phyloP scores from a whole-genome alignment of 2,113 vertebrate genomes.

The Labeo rohita region DNA sequence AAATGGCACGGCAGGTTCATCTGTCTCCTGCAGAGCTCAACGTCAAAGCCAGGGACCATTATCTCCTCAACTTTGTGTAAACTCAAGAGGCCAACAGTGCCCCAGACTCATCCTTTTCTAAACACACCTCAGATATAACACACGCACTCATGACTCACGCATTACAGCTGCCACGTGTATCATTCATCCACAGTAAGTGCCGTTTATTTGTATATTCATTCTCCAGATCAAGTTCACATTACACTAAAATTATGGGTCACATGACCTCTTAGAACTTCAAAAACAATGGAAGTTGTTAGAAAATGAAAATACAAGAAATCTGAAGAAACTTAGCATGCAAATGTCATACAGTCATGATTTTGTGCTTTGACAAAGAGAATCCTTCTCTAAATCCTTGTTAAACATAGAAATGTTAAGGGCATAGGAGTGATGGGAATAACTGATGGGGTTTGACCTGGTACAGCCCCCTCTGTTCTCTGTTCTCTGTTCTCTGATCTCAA shows the following conservation, averaged over 20 bases:
- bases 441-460: constrained; percentile 84
- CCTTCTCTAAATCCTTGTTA: neutral
- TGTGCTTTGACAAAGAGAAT: neutral
- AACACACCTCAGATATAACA: constrained; percentile 8
- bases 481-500: constrained; percentile 71
- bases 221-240: neutral
- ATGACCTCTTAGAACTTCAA: neutral
- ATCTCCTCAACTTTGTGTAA: constrained; percentile 62
- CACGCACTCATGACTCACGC: neutral
- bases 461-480: constrained; percentile 81
- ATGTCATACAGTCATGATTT: neutral
- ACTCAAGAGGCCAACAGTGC: constrained; percentile 47
- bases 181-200: neutral
- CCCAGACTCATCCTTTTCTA: constrained; percentile 41
- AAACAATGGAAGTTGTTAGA: neutral
- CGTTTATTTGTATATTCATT: neutral
- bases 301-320: too few relatives aligned
- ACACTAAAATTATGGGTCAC: neutral
- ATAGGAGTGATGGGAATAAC: constrained; percentile 81
- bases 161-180: neutral
- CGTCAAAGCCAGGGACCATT: constrained; percentile 60
- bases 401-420: constrained; percentile 75
- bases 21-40: constrained; percentile 65
- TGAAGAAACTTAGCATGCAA: neutral
- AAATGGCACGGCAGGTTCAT: constrained; percentile 67